These are phyloP conservation scores for Rhyacophila evoluta DNA, from an alignment of 2,888 invertebrate species.

Conservation along the genomic window DNA sequence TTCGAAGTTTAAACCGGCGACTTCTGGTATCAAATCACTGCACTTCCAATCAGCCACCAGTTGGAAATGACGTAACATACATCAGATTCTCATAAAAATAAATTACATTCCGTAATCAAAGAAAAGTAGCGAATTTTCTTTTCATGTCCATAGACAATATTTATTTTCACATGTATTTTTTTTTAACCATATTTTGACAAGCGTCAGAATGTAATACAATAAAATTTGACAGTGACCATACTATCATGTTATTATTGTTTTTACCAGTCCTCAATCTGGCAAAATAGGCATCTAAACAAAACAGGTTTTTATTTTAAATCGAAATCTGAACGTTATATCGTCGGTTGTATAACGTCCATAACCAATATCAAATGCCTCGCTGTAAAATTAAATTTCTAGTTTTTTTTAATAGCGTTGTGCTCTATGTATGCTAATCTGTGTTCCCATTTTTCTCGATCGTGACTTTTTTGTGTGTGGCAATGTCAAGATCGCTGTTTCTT, in stretches of 20 bases:
- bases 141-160: no score
- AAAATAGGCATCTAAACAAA: background rate
- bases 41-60: no score
- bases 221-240: no score
- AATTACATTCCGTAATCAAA: no score
- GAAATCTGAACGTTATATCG: background rate
- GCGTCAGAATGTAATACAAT: no score
- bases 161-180: no score
- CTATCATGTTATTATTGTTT: background rate
- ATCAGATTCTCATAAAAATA: no score
- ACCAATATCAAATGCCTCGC: background rate
- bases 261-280: background rate
- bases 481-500: background rate
- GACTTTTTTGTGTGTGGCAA: background rate
- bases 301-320: background rate
- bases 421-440: conserved; percentile 6
- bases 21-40: no score
- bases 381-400: background rate
- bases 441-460: background rate
- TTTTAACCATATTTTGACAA: no score
- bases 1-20: no score
- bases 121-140: no score
- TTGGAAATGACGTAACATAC: no score
- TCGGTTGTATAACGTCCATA: background rate
- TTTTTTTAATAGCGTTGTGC: background rate